phyloP scores from a whole-genome alignment of 2,113 vertebrate genomes.

The Andinoacara biseriatus region DNA sequence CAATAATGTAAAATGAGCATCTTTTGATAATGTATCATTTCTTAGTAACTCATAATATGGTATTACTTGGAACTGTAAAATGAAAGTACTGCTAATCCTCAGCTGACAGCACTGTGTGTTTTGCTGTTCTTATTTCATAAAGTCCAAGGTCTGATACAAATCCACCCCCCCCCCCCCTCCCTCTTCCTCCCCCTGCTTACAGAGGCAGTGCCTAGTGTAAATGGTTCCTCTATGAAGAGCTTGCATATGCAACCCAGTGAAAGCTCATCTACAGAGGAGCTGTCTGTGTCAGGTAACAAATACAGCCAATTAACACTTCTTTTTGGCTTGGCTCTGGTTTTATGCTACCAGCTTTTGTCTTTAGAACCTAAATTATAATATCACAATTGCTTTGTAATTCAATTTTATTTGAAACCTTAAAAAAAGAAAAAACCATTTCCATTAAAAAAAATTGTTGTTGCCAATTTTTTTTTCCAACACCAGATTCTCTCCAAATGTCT shows the following conservation, averaged over 20 bases:
- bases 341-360: background rate
- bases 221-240: constrained; percentile 31
- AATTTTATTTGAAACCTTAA: background rate
- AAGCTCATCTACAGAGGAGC: constrained; percentile 68
- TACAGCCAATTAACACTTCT: background rate
- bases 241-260: constrained; percentile 56
- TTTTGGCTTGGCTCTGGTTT: background rate
- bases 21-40: background rate
- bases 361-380: background rate
- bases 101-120: background rate
- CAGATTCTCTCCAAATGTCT: no score
- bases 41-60: background rate
- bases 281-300: constrained; percentile 68
- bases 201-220: constrained; percentile 60
- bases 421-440: background rate
- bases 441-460: no score
- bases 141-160: constrained; percentile 1
- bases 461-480: no score
- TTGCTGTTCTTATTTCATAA: background rate
- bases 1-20: background rate
- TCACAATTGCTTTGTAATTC: background rate
- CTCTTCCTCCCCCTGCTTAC: background rate
- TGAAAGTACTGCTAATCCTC: background rate
- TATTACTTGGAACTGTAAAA: background rate
- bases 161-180: background rate